phyloP scores from a whole-genome alignment of 92 coral and sea anemone species.

The Zoanthus solanderi region DNA sequence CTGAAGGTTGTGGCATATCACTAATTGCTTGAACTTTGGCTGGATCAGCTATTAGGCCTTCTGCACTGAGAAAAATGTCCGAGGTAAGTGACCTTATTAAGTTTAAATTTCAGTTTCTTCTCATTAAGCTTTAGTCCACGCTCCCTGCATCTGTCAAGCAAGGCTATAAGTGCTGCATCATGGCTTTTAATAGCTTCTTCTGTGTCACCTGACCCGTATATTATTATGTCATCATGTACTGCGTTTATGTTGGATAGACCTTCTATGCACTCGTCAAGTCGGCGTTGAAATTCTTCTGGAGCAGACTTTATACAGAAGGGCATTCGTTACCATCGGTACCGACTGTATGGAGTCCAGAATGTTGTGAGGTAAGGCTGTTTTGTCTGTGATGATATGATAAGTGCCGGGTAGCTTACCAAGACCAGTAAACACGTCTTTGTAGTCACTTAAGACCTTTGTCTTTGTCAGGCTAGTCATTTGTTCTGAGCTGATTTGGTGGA shows the following conservation, averaged over 20 bases:
- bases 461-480: conserved; percentile 31
- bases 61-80: conserved; percentile 61
- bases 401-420: conserved; percentile 47
- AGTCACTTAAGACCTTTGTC: conserved; percentile 52
- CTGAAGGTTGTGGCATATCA: conserved; percentile 57
- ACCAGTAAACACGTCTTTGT: conserved; percentile 63
- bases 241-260: conserved; percentile 49
- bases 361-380: conserved; percentile 57
- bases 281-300: conserved; percentile 70
- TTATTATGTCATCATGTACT: conserved; percentile 50
- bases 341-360: conserved; percentile 48
- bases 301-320: conserved; percentile 56
- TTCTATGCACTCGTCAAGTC: conserved; percentile 61
- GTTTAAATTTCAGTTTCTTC: conserved; percentile 54
- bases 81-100: conserved; percentile 25
- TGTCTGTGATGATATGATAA: conserved; percentile 56
- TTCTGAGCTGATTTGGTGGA: conserved; percentile 12
- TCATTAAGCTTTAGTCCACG: conserved; percentile 63
- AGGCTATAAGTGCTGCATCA: conserved; percentile 50
- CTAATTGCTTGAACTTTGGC: conserved; percentile 48
- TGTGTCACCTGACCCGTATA: conserved; percentile 47
- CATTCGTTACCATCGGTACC: conserved; percentile 58
- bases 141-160: conserved; percentile 63
- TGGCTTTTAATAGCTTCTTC: conserved; percentile 35
- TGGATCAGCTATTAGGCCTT: conserved; percentile 59